Evolutionary conservation across 1,140 invertebrate genomes (phyloP).

Genomic region (Metaphire vulgaris): DNA sequence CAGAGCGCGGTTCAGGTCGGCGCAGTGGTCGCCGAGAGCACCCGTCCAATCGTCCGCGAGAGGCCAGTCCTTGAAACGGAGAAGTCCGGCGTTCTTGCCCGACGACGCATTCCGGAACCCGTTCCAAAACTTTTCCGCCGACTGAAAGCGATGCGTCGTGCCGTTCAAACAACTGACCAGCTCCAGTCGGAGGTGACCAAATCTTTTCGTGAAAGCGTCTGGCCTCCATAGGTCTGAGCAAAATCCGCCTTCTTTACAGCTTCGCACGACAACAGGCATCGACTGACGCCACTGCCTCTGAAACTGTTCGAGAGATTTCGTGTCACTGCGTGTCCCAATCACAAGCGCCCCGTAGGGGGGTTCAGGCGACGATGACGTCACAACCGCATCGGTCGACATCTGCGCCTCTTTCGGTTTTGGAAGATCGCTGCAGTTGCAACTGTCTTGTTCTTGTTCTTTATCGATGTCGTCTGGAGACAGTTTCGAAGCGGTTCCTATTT

Average conservation of each 20-base stretch:
- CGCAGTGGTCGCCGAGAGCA: neutral
- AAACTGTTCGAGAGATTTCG: constrained; percentile 53
- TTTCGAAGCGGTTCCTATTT: too few species aligned
- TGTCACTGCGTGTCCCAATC: too few species aligned
- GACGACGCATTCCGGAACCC: neutral
- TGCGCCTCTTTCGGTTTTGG: too few species aligned
- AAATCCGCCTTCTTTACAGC: constrained; percentile 62
- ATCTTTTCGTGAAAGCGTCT: constrained; percentile 79
- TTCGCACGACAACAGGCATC: constrained; percentile 87
- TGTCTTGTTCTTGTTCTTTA: too few species aligned
- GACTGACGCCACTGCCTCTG: constrained; percentile 83
- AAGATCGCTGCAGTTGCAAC: too few species aligned
- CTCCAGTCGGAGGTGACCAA: constrained; percentile 84
- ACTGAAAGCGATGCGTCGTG: constrained; percentile 61
- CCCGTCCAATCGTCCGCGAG: neutral
- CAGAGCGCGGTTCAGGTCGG: constrained; percentile 57
- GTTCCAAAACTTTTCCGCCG: constrained; percentile 63
- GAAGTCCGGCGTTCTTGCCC: neutral
- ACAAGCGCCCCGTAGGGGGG: too few species aligned
- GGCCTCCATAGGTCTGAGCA: constrained; percentile 81
- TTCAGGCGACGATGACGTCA: too few species aligned
- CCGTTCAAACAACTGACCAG: constrained; percentile 85
- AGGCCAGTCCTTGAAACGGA: neutral
- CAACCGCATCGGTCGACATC: too few species aligned
- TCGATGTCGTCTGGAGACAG: too few species aligned